Evolutionary conservation across 2,113 vertebrate genomes (phyloP).

Genomic region (Engystomops pustulosus): DNA sequence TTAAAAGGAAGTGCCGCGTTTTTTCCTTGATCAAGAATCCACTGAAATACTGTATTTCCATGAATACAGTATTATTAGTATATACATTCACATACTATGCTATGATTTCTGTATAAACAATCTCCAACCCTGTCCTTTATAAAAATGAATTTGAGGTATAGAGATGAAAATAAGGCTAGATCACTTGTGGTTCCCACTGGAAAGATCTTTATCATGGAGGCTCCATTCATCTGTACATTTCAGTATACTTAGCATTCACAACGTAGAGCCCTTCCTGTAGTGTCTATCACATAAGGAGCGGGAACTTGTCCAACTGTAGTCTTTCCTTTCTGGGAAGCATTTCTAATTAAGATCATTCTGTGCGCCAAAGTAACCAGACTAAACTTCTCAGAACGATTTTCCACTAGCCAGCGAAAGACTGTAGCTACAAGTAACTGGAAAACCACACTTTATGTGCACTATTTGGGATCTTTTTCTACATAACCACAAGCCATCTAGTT

Average conservation of each 20-base stretch:
- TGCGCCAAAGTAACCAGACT: background rate
- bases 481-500: background rate
- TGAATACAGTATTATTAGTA: too few relatives aligned
- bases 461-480: slow-evolving; percentile 4
- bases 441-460: background rate
- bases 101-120: too few relatives aligned
- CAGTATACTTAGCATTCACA: background rate
- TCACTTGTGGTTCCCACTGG: background rate
- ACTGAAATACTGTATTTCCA: too few relatives aligned
- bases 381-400: slow-evolving; percentile 2
- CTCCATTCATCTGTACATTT: background rate
- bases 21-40: too few relatives aligned
- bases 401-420: background rate
- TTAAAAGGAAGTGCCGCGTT: too few relatives aligned
- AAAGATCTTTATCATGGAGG: background rate
- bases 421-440: background rate
- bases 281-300: background rate
- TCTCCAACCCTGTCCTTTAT: background rate
- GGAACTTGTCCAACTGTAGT: background rate
- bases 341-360: background rate
- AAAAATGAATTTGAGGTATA: background rate
- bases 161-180: background rate
- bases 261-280: background rate
- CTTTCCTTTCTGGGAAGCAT: background rate
- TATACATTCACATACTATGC: too few relatives aligned